phyloP scores from a whole-genome alignment of 2,797 vertebrate species.

The Mus caroli region DNA sequence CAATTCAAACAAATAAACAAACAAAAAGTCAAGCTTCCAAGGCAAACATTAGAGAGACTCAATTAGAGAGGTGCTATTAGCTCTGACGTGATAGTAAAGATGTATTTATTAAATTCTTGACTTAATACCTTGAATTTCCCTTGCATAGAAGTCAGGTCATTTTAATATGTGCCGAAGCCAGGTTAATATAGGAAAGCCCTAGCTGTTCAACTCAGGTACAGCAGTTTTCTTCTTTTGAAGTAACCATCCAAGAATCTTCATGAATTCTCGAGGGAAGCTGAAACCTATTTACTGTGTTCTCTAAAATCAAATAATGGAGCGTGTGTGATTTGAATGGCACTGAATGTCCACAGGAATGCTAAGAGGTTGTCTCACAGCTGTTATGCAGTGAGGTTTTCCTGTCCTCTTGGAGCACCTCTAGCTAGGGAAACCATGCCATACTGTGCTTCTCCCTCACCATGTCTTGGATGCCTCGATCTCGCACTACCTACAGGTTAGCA shows the following conservation, averaged over 20 bases:
- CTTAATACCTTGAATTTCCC: conserved; percentile 41
- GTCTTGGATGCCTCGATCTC: conserved; percentile 22
- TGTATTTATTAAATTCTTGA: conserved; percentile 21
- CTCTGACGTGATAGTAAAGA: conserved; percentile 8
- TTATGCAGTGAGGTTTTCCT: neutral
- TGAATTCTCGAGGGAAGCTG: conserved; percentile 28
- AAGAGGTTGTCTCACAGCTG: neutral
- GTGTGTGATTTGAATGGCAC: neutral
- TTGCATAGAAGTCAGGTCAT: neutral
- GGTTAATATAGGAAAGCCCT: conserved; percentile 11
- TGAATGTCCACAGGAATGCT: conserved; percentile 31
- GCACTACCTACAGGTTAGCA: neutral
- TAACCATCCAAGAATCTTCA: conserved; percentile 37
- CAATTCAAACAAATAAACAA: no score
- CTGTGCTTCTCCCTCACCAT: neutral
- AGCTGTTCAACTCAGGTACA: neutral
- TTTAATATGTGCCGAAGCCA: neutral
- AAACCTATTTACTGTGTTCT: conserved; percentile 22
- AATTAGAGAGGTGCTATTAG: neutral
- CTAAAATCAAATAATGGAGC: conserved; percentile 7
- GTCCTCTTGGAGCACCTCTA: neutral
- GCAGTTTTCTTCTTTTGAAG: neutral
- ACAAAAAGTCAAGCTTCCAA: conserved; percentile 7
- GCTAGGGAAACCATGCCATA: neutral
- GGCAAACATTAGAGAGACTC: neutral